phyloP scores from a whole-genome alignment of 2,797 vertebrate species.

The Tapera naevia region DNA sequence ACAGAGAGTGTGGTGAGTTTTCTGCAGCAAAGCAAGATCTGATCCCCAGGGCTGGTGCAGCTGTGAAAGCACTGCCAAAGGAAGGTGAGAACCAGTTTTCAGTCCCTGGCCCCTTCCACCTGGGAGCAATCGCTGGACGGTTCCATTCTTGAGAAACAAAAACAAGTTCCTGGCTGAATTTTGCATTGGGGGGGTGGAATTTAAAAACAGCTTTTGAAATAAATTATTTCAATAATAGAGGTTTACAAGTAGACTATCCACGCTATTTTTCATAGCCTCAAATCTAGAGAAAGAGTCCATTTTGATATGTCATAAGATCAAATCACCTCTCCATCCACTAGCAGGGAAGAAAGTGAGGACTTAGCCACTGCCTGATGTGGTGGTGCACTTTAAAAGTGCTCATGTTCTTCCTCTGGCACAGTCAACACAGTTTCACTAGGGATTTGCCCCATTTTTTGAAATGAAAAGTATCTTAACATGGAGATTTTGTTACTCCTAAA shows the following conservation, averaged over 20 bases:
- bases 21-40: no score
- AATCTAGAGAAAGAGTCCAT: not conserved
- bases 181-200: not conserved
- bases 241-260: not conserved
- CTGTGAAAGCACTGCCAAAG: no score
- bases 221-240: not conserved
- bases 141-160: not conserved
- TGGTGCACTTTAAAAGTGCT: not conserved
- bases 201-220: not conserved
- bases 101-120: no score
- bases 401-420: not conserved
- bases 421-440: not conserved
- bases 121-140: no score
- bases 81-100: no score
- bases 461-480: not conserved
- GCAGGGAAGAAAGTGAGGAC: not conserved
- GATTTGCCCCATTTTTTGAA: not conserved
- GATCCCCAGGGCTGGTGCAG: no score
- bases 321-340: not conserved
- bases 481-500: not conserved
- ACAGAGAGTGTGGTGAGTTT: no score
- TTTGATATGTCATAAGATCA: not conserved
- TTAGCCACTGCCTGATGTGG: not conserved
- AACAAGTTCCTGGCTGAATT: not conserved
- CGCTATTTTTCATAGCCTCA: not conserved